Evolutionary conservation across 1,140 invertebrate species (phyloP).

Genomic region (Chrysoperla carnea): DNA sequence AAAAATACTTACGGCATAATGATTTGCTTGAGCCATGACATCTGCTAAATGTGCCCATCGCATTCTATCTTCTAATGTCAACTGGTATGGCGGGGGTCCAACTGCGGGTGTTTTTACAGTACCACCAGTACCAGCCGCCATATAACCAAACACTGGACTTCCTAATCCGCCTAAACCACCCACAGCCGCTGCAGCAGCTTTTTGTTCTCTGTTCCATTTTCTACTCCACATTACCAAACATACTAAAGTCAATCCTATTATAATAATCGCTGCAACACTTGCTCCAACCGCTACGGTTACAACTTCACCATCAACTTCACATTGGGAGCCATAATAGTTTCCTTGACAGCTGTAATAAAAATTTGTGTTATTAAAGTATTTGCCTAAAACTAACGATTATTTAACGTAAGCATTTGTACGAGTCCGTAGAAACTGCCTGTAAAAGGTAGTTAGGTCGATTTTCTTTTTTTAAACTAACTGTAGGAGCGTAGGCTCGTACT

Average conservation of each 20-base stretch:
- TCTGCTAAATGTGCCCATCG: slow-evolving; percentile 73
- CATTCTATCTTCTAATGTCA: slow-evolving; percentile 55
- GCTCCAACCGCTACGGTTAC: slow-evolving; percentile 78
- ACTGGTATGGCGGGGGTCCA: slow-evolving; percentile 42
- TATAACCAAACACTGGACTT: slow-evolving; percentile 67
- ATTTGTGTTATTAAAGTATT: slow-evolving; percentile 1
- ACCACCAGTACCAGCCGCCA: slow-evolving; percentile 40
- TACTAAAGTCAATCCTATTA: slow-evolving; percentile 70
- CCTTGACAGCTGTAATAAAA: slow-evolving; percentile 46
- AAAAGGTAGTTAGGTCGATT: neutral
- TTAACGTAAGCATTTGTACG: too few relatives aligned
- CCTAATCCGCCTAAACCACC: slow-evolving; percentile 27
- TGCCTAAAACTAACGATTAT: neutral
- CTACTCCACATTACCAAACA: slow-evolving; percentile 84
- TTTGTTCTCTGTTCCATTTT: slow-evolving; percentile 73
- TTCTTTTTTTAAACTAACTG: neutral
- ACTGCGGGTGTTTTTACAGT: slow-evolving; percentile 46
- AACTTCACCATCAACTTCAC: slow-evolving; percentile 83
- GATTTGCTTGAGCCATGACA: slow-evolving; percentile 62
- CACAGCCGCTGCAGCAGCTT: slow-evolving; percentile 30
- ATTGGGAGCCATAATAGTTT: slow-evolving; percentile 72
- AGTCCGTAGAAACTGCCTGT: too few relatives aligned
- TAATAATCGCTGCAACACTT: slow-evolving; percentile 69
- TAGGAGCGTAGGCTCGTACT: too few relatives aligned
- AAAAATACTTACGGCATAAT: slow-evolving; percentile 48